phyloP scores from a whole-genome alignment of 1,140 invertebrate genomes.

The Grapholita molesta region DNA sequence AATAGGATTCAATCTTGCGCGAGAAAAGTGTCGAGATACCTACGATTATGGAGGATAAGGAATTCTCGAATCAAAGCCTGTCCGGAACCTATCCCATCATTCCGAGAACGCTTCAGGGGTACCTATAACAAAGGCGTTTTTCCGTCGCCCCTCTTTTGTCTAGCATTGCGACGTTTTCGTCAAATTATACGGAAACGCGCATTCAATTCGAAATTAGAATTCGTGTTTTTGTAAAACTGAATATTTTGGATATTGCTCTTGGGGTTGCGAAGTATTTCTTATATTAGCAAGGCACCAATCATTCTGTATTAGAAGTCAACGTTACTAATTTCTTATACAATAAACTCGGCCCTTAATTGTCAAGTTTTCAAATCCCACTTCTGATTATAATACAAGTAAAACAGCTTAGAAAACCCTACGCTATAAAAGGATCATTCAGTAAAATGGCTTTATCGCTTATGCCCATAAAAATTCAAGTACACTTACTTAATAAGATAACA shows the following conservation, averaged over 20 bases:
- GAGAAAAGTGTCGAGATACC: not conserved
- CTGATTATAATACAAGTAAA: not conserved
- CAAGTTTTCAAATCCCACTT: no score
- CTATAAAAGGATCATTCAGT: not conserved
- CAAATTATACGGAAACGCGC: slow-evolving; percentile 14
- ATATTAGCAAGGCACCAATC: not conserved
- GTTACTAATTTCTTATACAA: no score
- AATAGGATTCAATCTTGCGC: not conserved
- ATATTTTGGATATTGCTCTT: not conserved
- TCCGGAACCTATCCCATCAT: slow-evolving; percentile 9
- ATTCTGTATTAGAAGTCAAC: not conserved
- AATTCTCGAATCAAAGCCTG: slow-evolving; percentile 13
- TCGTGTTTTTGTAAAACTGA: not conserved
- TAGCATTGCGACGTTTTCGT: slow-evolving; percentile 7
- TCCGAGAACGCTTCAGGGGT: slow-evolving; percentile 1
- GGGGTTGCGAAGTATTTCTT: not conserved
- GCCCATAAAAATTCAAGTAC: not conserved
- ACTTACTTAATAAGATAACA: not conserved
- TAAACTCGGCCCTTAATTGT: no score
- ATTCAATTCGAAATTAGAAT: not conserved
- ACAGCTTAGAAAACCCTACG: not conserved
- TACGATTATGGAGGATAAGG: slow-evolving; percentile 4
- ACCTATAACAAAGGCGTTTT: slow-evolving; percentile 17
- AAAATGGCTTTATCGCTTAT: not conserved
- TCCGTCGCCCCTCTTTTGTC: not conserved